These are phyloP conservation scores for Eumerus sabulonum DNA, from an alignment of 2,888 invertebrate species.

Conservation along the genomic window DNA sequence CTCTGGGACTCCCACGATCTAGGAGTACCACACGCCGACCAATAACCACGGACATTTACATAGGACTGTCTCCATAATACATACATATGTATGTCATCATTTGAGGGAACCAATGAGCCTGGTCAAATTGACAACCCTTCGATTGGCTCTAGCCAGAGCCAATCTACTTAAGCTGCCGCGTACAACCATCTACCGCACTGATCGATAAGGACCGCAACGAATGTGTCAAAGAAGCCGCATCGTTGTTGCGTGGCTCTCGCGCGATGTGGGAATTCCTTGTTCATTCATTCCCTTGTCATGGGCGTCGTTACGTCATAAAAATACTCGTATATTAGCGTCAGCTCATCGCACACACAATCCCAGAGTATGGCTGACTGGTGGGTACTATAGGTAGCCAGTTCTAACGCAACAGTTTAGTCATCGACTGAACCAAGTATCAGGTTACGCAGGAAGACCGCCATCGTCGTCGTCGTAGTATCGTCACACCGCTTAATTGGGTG, in stretches of 20 bases:
- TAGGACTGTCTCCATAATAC: slow-evolving; percentile 18
- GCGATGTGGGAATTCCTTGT: slow-evolving; percentile 52
- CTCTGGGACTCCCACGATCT: slow-evolving; percentile 55
- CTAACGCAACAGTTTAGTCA: slow-evolving; percentile 53
- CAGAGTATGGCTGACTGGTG: too few relatives aligned
- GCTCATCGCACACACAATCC: not conserved
- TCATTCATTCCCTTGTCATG: slow-evolving; percentile 22
- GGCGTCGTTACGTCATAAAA: slow-evolving; percentile 63
- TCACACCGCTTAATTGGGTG: slow-evolving; percentile 65
- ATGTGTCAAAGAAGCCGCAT: slow-evolving; percentile 59
- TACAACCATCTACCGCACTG: slow-evolving; percentile 46
- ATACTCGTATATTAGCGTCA: slow-evolving; percentile 46
- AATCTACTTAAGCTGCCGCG: slow-evolving; percentile 11
- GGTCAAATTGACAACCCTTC: slow-evolving; percentile 50
- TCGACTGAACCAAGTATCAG: slow-evolving; percentile 63
- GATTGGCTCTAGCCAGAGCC: slow-evolving; percentile 36
- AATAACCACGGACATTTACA: slow-evolving; percentile 61
- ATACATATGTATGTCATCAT: slow-evolving; percentile 63
- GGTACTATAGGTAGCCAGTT: slow-evolving; percentile 38
- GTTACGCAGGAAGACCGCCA: slow-evolving; percentile 56
- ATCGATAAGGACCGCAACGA: slow-evolving; percentile 63
- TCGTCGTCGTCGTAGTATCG: slow-evolving; percentile 25
- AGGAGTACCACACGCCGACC: slow-evolving; percentile 7
- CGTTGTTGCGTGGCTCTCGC: slow-evolving; percentile 1
- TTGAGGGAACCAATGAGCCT: slow-evolving; percentile 27